Evolutionary conservation across 2,113 vertebrate species (phyloP), one percentile per base, ranked within the genome.

Genomic region (Drymodes brunneopygia): DNA sequence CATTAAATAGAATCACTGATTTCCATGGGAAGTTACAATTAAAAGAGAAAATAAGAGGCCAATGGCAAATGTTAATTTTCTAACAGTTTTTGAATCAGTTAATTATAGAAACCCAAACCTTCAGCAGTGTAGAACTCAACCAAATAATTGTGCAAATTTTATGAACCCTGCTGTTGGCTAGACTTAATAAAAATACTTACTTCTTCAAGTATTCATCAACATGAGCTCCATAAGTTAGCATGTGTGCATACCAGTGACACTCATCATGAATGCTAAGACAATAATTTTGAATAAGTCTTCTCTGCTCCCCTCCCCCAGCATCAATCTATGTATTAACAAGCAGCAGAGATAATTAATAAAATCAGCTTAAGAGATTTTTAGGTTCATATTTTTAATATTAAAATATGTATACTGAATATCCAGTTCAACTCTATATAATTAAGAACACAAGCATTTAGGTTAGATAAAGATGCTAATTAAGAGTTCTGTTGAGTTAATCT

Each of bases 231-330:
- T 19, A 45, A 44, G 2, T 31, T 72, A 48, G 19, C 42, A 27
- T 24, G 12, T 50, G 16, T 48, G 23, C 47, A 28, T 57, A 82
- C 10, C 22, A 61, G 64, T n/a, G 11, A 9, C 48, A 74, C 4
- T 44, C 28, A 62, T 31, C 42, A 67, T 18, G 61, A 86, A 64
- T 14, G 7, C 2, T 64, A 56, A 74, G 5, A 66, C 35, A 81
- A 73, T 48, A 81, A 71, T 60, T 11, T 18, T 69, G 6, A 87
- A 61, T 50, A 38, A 38, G 3, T 57, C 62, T 69, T 66, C 12
- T 71, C 2, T 57, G 2, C 3, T 61, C 6, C 17, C 7, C 11
- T n/a, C 0, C 3, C 5, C 14, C 18, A n/a, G 5, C 45, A 64
- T 64, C 53, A 83, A 35, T 61, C 4, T 73, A 27, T 65, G 5